Evolutionary conservation across 2,797 vertebrate genomes (phyloP), one percentile per base, ranked within the genome.

Genomic region (Oreochromis mossambicus): DNA sequence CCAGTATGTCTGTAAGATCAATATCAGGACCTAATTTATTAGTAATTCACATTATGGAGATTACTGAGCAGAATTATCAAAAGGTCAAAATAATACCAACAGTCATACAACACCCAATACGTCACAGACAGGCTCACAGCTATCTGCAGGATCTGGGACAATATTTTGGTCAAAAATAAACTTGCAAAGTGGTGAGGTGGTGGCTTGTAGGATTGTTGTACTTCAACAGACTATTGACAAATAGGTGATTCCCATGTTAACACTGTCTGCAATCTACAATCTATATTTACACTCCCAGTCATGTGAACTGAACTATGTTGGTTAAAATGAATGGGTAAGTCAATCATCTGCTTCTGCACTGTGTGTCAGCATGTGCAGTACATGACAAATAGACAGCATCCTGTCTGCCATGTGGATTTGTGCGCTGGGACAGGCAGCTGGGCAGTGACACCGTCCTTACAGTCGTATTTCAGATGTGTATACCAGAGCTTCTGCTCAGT

Each of bases 401-500:
- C 89, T 92, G 94, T 82, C 90, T 83, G 79, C 92, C 89, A 92
- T 78, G 85, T 88, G 90, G 92, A 94, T 94, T 93, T 90, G 93
- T 93, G 92, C 73, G 77, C 80, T 56, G 81, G 79, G 88, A 88
- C 52, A 24, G 87, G 83, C 85, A 86, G 92, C 85, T 66, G 81
- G 84, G 43, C 86, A 46, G 88, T 56, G 88, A 88, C 91, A 68
- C 79, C 54, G 81, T 48, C 85, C 56, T 79, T 24, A 41, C 26
- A 77, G 86, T 80, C 68, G 86, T 90, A 90, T 80, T 55, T 77
- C 50, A 89, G 93, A 96, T 96, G 78, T 92, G 83, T 92, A 95
- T 95, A 95, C 95, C 96, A 96, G 96, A 93, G 88, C 79, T 56
- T 21, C 6, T 63, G 87, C 85, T 89, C 83, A 21, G 78, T 84